Base-by-base conservation (phyloP, 2,797 vertebrate species). In the Paedocypris micromegethes region DNA sequence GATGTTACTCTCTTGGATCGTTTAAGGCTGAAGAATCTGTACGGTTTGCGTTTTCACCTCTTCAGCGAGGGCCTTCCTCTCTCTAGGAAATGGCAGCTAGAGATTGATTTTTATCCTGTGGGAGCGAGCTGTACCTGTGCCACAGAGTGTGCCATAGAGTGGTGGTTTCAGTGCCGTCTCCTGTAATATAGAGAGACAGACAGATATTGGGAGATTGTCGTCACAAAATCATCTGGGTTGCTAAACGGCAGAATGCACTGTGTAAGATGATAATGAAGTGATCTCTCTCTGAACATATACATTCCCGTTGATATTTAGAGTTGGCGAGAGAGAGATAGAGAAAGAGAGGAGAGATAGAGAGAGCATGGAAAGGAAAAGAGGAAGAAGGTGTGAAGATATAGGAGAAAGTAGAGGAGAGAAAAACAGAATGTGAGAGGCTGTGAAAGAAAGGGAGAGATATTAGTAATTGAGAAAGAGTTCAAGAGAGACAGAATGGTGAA, bases 41-140 rank as follows among this genome's bases (percentile, higher is more conserved):
- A 88, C 87, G 88, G 87, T 87, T 89, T 84, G 84, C 83, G 85
- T 72, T 86, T 87, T 88, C 87, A 86, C 87, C 87, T 90, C 88
- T 88, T 89, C 88, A 84, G 86, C 84, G 86, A 85, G 83, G 75
- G 80, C 86, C 83, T 86, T 90, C 85, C 82, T 88, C 81, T 86
- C 86, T 88, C 84, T 86, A 87, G 88, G 86, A 87, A 87, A 78
- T 86, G 86, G 89, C 88, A 84, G 81, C 90, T 91, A 92, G 89
- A 92, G 89, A 91, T 90, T 92, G 89, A 92, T 91, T 92, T 91
- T 92, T 89, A 92, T 92, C 90, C 89, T 92, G 90, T 92, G 90
- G 89, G 90, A 88, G 87, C 88, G 90, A 84, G 89, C 81, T 89
- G 90, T 90, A 90, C 89, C 89, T 90, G 90, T 87, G 89, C 90